Percentiles rank a stretch among this genome's conserved stretches.
Conservation (phyloP, 2,113 vertebrate genomes). For the Erythrolamprus reginae region DNA sequence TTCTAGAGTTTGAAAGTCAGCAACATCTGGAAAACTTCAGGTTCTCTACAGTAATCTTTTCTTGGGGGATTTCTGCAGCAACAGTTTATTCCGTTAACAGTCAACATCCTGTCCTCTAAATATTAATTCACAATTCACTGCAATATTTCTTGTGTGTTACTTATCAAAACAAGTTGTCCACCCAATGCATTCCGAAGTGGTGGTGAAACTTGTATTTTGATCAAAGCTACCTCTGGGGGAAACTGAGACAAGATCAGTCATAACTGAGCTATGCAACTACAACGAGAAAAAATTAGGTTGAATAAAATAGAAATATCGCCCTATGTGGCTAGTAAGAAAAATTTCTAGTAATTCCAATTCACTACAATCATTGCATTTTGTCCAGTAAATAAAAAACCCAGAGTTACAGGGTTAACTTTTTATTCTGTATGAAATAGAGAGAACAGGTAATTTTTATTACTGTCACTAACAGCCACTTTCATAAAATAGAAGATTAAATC, state of each 20-base stretch:
- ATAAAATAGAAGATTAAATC: neutral
- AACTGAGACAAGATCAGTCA: neutral
- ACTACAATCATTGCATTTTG: too few species aligned
- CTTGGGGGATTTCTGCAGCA: neutral
- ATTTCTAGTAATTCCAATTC: too few species aligned
- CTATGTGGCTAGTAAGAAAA: too few species aligned
- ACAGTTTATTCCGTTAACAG: neutral
- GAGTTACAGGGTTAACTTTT: too few species aligned
- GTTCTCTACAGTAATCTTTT: neutral
- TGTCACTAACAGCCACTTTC: neutral
- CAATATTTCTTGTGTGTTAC: too few species aligned
- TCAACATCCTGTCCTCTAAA: neutral
- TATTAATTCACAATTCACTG: neutral
- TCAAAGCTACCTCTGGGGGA: neutral
- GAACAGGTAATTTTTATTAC: neutral
- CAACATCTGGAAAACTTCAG: neutral
- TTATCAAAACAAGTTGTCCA: neutral
- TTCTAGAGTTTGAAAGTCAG: neutral
- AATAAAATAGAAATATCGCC: neutral
- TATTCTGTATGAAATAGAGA: neutral
- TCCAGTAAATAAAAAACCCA: too few species aligned
- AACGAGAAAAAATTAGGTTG: neutral
- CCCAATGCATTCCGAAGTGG: neutral
- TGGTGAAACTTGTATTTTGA: neutral
- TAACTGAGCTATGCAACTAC: neutral